Evolutionary conservation across 2,113 vertebrate species (phyloP), one percentile per base, ranked within the genome.

Genomic region (Rhinolophus sinicus): DNA sequence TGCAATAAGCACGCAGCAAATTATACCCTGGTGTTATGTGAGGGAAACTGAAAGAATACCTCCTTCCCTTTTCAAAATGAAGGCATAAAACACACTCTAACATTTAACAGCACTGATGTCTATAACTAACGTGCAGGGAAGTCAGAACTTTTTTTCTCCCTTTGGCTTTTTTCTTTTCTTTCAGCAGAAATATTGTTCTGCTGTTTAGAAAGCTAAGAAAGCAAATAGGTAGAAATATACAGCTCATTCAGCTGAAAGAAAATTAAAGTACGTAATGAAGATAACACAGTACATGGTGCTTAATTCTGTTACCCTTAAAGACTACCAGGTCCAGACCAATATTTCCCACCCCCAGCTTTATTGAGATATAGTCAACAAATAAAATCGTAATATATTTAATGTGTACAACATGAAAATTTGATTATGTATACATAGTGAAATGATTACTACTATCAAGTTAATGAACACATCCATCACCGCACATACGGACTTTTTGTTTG

Each of bases 121-220:
- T 92, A n/a, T 85, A 89, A 95, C 21, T 35, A 93, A 90, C 1
- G 5, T 58, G 56, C 92, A 89, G n/a, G 30, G 40, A 93, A 89
- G 35, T 64, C 80, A 75, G 40, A 90, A 52, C 30, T 5, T 35
- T 70, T 76, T 76, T 81, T 19, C 24, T 82, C 8, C 33, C 33
- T 65, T 40, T 80, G 16, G 10, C 18, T 86, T 90, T 90, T 89
- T 60, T 65, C n/a, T 56, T 35, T n/a, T 30, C 6, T 75, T 44
- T 47, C 69, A 92, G 86, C 38, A 96, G 15, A 72, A 56, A 81
- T 13, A 85, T 40, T 44, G 21, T 69, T 96, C 19, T 89, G 47
- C 75, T 93, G 52, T 76, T 85, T 47, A 90, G 52, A 97, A 97
- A 93, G 28, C 56, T 60, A 80, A 89, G 89, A 80, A 90, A 83